Percentiles rank a stretch among this genome's conserved stretches.
Conservation (phyloP, 2,888 invertebrate genomes). For the Rotaria sp. region DNA sequence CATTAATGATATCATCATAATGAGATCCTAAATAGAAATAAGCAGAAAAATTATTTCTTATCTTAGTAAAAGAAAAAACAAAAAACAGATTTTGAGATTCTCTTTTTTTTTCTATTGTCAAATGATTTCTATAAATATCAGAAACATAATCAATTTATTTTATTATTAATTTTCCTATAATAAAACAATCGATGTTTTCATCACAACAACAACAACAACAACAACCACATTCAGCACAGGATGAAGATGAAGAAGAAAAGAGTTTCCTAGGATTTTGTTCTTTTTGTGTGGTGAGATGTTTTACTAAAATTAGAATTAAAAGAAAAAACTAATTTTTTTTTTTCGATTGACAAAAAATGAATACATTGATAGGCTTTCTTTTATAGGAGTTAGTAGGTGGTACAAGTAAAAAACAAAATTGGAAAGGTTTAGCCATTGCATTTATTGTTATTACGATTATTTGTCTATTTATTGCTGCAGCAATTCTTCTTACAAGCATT, state of each 20-base stretch:
- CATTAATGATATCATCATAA: background rate
- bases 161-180: background rate
- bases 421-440: background rate
- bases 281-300: background rate
- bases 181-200: background rate
- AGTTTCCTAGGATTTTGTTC: background rate
- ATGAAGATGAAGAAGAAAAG: background rate
- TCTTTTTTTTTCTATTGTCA: background rate
- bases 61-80: background rate
- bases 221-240: too few relatives aligned
- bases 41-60: background rate
- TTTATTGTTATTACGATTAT: background rate
- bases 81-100: background rate
- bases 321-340: too few relatives aligned
- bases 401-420: constrained; percentile 19
- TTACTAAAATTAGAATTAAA: background rate
- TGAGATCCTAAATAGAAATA: background rate
- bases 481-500: background rate
- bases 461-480: background rate
- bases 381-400: background rate
- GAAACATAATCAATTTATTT: background rate
- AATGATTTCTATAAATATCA: background rate
- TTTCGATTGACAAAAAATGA: background rate
- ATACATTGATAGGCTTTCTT: background rate
- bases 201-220: background rate